phyloP scores from a whole-genome alignment of 2,113 vertebrate species.

The Todiramphus saurophagus region DNA sequence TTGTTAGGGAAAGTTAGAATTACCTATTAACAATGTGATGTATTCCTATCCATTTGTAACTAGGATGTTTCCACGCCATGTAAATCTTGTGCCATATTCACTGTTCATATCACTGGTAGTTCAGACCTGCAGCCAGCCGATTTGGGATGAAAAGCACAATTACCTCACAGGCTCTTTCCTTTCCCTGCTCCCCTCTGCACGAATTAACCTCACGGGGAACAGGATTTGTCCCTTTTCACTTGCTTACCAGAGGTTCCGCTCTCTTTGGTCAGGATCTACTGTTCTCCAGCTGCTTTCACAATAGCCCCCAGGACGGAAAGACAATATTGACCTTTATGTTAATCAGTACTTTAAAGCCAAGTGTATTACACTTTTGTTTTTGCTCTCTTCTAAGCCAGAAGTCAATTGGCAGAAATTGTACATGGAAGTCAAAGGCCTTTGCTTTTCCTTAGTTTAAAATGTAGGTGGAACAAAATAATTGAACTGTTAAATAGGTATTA shows the following conservation, averaged over 20 bases:
- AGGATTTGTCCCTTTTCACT: background rate
- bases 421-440: background rate
- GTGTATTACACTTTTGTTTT: background rate
- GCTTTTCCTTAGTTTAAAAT: background rate
- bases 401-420: background rate
- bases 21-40: accelerated
- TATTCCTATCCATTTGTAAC: background rate
- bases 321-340: constrained; percentile 17
- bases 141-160: background rate
- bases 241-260: background rate
- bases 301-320: background rate
- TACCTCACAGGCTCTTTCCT: background rate
- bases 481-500: background rate
- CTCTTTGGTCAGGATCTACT: background rate
- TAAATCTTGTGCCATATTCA: background rate
- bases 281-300: background rate
- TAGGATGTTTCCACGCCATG: background rate
- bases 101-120: background rate
- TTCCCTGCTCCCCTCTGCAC: background rate
- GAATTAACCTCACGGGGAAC: accelerated
- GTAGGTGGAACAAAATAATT: background rate
- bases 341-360: background rate
- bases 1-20: background rate
- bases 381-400: background rate
- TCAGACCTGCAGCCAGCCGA: background rate